These are phyloP conservation scores for Melanchra persicariae DNA, from an alignment of 2,888 invertebrate species.

Conservation along the genomic window DNA sequence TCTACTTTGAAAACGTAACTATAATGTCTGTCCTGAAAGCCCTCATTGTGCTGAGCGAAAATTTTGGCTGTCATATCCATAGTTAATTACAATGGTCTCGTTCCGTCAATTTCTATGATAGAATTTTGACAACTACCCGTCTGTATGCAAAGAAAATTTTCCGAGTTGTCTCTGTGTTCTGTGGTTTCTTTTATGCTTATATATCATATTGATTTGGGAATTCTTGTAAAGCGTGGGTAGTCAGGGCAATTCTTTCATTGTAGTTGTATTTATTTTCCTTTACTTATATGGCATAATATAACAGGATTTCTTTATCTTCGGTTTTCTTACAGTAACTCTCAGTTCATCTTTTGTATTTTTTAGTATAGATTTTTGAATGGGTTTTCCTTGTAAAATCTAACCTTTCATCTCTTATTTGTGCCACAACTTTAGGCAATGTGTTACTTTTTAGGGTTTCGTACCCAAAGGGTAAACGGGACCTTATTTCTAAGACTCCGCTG, in stretches of 20 bases:
- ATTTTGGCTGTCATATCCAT: too few species aligned
- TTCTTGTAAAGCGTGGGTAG: constrained; percentile 18
- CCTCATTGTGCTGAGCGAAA: too few species aligned
- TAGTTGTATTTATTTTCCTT: constrained; percentile 15
- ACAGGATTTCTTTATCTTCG: background rate
- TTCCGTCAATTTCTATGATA: too few species aligned
- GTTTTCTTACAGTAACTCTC: background rate
- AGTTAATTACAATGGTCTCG: too few species aligned
- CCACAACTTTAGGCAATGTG: background rate
- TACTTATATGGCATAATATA: background rate
- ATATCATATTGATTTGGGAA: constrained; percentile 23
- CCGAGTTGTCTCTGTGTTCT: background rate
- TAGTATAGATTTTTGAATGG: background rate
- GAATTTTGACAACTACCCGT: too few species aligned
- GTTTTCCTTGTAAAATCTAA: background rate
- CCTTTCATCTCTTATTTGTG: background rate
- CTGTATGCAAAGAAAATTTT: background rate
- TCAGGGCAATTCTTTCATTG: constrained; percentile 13
- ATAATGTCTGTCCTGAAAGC: too few species aligned
- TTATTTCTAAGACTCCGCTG: too few species aligned
- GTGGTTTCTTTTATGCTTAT: background rate
- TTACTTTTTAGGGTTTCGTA: too few species aligned
- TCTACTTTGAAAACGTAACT: too few species aligned
- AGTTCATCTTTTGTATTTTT: constrained; percentile 9
- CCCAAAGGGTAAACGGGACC: too few species aligned